phyloP scores from a whole-genome alignment of 2,797 vertebrate species.

The Emydoidea blandingii region DNA sequence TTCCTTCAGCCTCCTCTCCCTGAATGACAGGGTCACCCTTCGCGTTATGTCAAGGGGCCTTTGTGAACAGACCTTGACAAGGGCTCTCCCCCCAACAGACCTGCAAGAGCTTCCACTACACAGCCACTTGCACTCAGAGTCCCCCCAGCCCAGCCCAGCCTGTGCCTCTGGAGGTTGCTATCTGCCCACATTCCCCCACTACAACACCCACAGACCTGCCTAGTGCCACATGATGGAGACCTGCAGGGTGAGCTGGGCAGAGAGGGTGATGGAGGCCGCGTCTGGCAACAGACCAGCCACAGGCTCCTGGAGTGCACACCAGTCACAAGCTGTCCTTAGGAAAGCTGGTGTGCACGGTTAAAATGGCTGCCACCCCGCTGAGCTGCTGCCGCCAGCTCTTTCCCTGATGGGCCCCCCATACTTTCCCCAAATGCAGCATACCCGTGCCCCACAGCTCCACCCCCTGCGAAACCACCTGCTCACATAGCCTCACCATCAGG shows the following conservation, averaged over 20 bases:
- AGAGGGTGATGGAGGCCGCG: neutral
- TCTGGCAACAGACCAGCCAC: neutral
- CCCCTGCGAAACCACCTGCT: neutral
- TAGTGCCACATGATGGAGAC: neutral
- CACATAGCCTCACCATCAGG: neutral
- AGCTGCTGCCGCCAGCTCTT: neutral
- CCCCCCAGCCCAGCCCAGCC: neutral
- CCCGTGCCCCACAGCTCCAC: neutral
- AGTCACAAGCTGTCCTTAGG: neutral
- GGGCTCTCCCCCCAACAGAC: neutral
- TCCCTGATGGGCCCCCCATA: neutral
- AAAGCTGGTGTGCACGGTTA: neutral
- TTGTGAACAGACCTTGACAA: neutral
- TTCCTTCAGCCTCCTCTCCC: neutral
- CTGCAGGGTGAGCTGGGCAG: neutral
- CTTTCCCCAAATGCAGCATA: neutral
- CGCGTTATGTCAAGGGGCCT: neutral
- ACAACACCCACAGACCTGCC: neutral
- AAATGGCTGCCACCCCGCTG: neutral
- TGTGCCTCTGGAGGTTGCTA: too few species aligned
- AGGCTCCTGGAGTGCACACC: neutral
- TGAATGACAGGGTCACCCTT: too few species aligned
- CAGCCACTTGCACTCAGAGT: fast-evolving
- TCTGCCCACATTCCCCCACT: neutral
- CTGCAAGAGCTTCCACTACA: neutral